Base-by-base conservation (phyloP, 2,888 invertebrate species). In the Argyra leucocephala region DNA sequence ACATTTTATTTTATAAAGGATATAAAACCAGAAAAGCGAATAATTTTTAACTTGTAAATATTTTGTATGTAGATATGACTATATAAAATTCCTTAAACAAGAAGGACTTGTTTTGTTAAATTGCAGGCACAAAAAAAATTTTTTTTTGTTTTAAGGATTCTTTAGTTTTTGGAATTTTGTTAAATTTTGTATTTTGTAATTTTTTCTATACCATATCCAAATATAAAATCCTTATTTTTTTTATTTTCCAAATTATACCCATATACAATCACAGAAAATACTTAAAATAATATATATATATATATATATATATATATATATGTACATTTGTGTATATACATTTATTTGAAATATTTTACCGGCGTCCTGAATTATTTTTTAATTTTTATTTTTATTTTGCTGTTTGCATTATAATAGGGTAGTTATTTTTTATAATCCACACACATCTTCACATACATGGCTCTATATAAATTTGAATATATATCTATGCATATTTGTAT, bases 311-410 rank as follows among this genome's bases (percentile, higher is more conserved):
- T 48, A n/a, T 18, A 6, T 18, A 18, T 48, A n/a, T 15, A 48
- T 12, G 48, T 9, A n/a, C 18, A n/a, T 18, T 2, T 48, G 48
- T 48, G 12, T 15, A 2, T 18, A 5, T 48, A 18, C 5, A 48
- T 9, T 31, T 31, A 7, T 48, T 5, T 48, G 18, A 18, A 48
- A 48, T 48, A 48, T 48, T 6, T 48, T 48, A 48, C 48, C 48
- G 48, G 48, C 48, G 48, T 48, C 48, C 48, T 48, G 48, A 48
- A 48, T 48, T 48, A 48, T 48, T 48, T n/a, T 48, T 48, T 48
- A 18, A 48, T 48, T 48, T 48, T 18, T 48, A 1, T 48, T n/a
- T 48, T 48, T n/a, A n/a, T 48, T 48, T 48, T 48, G 48, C 9
- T 31, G 48, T 18, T 48, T 9, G 12, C 18, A 18, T 48, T 12